Percentiles rank a stretch among this genome's conserved stretches.
phyloP scores from a whole-genome alignment of 2,888 invertebrate species.

The Drosophila silvestris region DNA sequence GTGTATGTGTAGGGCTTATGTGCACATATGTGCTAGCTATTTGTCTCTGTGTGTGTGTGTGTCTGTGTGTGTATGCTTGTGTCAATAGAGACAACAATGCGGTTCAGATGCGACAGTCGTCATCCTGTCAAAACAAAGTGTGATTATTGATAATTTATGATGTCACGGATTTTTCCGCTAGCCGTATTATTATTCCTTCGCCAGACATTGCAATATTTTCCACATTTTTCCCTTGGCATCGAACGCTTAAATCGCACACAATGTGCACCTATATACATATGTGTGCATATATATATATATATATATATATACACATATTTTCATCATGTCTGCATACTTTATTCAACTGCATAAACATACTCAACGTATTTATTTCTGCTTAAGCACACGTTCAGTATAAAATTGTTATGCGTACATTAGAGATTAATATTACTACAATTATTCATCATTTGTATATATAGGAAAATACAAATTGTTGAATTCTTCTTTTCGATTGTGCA shows the following conservation, averaged over 20 bases:
- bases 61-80: conserved; percentile 37
- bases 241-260: conserved; percentile 20
- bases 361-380: not conserved
- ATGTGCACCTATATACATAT: conserved; percentile 9
- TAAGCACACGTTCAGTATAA: not conserved
- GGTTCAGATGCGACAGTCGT: conserved; percentile 77
- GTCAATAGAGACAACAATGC: conserved; percentile 76
- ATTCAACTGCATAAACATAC: not conserved
- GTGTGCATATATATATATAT: not conserved
- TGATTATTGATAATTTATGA: conserved; percentile 86
- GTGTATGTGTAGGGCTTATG: conserved; percentile 12
- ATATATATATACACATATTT: not conserved
- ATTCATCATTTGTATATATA: not conserved
- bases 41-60: conserved; percentile 4
- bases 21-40: conserved; percentile 1
- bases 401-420: not conserved
- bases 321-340: conserved; percentile 4
- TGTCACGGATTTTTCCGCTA: conserved; percentile 82
- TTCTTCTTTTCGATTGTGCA: not conserved
- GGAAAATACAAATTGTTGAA: too few relatives aligned
- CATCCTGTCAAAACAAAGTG: conserved; percentile 85
- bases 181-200: conserved; percentile 55
- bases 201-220: conserved; percentile 44
- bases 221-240: conserved; percentile 17
- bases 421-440: not conserved